A percentile compares a stretch with the other conserved stretches of the same genome.
These are phyloP conservation scores for Arctia plantaginis DNA, from an alignment of 2,888 invertebrate species.

Conservation along the genomic window DNA sequence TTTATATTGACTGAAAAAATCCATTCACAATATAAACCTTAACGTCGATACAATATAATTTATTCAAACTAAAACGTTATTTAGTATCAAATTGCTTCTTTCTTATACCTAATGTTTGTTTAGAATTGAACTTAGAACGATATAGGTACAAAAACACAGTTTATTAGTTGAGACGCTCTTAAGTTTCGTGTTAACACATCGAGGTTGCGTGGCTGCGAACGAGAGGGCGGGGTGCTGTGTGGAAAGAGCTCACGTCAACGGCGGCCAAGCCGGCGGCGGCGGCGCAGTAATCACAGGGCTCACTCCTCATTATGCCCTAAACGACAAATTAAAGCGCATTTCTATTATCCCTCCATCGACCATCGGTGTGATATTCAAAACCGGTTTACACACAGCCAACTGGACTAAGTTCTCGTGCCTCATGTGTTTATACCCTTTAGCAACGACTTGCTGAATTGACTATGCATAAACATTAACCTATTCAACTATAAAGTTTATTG, in stretches of 20 bases:
- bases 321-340: constrained; percentile 87
- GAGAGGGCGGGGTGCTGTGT: constrained; percentile 61
- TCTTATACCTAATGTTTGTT: background rate
- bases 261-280: constrained; percentile 84
- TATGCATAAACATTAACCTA: constrained; percentile 67
- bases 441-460: constrained; percentile 62
- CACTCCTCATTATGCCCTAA: constrained; percentile 85
- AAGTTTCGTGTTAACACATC: constrained; percentile 63
- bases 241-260: constrained; percentile 84
- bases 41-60: too few species aligned
- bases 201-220: constrained; percentile 61
- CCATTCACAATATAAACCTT: background rate
- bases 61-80: background rate
- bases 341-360: constrained; percentile 84
- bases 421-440: constrained; percentile 62
- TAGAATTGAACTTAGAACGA: background rate
- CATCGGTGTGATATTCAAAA: constrained; percentile 76
- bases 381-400: constrained; percentile 71
- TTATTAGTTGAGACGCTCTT: constrained; percentile 19
- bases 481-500: constrained; percentile 51
- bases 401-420: constrained; percentile 53
- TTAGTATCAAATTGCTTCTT: background rate
- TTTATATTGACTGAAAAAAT: background rate
- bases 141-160: background rate
- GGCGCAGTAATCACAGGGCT: constrained; percentile 87